A percentile compares a stretch with the other conserved stretches of the same genome.
Conservation (phyloP, 2,797 vertebrate genomes). For the Lates japonicus region DNA sequence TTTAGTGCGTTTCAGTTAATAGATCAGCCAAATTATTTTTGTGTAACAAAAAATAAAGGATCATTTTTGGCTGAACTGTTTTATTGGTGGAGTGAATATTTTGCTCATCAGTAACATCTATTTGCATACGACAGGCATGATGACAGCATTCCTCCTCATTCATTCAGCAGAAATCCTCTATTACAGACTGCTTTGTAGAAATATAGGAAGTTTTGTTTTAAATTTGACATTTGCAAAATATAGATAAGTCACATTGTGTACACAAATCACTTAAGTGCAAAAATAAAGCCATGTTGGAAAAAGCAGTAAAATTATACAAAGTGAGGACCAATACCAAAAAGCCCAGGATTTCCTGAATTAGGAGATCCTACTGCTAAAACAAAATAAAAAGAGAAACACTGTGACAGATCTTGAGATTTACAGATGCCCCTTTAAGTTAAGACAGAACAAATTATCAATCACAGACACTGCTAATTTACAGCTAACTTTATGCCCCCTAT, state of each 20-base stretch:
- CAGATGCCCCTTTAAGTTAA: constrained; percentile 64
- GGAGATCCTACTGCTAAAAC: constrained; percentile 41
- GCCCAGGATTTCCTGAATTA: constrained; percentile 26
- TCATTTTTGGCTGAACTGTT: constrained; percentile 60
- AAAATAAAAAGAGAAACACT: constrained; percentile 68
- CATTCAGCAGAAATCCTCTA: constrained; percentile 49
- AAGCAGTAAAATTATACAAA: neutral
- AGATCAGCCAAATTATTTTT: neutral
- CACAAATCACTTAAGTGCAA: constrained; percentile 50
- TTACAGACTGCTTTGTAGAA: constrained; percentile 61
- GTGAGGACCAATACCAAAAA: constrained; percentile 17
- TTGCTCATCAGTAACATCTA: constrained; percentile 74
- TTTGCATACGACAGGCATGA: constrained; percentile 59
- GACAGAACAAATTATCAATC: constrained; percentile 59
- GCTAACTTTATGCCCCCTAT: constrained; percentile 24
- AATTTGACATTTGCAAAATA: constrained; percentile 66
- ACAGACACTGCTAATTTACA: constrained; percentile 41
- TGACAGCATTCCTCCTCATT: constrained; percentile 71
- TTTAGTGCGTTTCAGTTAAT: neutral
- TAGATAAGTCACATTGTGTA: constrained; percentile 65
- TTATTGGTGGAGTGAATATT: constrained; percentile 77
- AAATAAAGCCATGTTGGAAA: constrained; percentile 46
- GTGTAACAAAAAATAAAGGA: constrained; percentile 18
- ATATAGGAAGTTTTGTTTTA: constrained; percentile 52
- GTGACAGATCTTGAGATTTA: constrained; percentile 55